Conservation (phyloP, 2,888 invertebrate genomes). For the Salticus scenicus region DNA sequence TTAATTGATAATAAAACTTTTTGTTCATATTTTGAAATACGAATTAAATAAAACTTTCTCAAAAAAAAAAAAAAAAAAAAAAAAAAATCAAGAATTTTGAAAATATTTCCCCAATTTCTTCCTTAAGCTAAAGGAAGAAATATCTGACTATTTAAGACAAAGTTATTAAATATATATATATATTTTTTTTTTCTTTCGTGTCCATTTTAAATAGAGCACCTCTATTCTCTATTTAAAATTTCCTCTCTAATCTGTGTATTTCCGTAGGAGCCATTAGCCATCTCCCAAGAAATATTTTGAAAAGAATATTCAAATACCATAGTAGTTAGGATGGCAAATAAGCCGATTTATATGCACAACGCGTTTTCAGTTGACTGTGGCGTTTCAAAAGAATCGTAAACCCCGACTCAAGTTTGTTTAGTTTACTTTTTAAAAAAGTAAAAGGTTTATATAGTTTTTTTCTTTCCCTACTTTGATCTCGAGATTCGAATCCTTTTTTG, state of each 20-base stretch:
- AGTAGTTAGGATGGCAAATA: not conserved
- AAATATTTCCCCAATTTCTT: no score
- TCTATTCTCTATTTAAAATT: no score
- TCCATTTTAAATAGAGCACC: no score
- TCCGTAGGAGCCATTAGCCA: not conserved
- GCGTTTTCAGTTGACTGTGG: not conserved
- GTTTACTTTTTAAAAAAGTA: not conserved
- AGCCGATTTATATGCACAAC: slow-evolving; percentile 4
- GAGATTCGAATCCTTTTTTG: slow-evolving; percentile 13
- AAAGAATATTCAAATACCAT: not conserved
- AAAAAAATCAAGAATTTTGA: no score
- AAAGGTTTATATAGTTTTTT: not conserved
- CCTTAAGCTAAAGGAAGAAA: no score
- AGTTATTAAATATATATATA: no score
- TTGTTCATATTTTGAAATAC: no score
- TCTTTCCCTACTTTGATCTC: not conserved
- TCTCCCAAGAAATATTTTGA: not conserved
- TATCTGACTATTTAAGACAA: no score
- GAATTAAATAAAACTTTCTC: no score
- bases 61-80: no score
- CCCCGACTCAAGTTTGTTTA: not conserved
- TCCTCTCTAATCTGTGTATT: not conserved
- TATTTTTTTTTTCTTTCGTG: no score
- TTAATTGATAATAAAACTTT: no score
- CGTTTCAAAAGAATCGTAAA: not conserved